Evolutionary conservation across 2,888 invertebrate species (phyloP).

Genomic region (Ischnura elegans): DNA sequence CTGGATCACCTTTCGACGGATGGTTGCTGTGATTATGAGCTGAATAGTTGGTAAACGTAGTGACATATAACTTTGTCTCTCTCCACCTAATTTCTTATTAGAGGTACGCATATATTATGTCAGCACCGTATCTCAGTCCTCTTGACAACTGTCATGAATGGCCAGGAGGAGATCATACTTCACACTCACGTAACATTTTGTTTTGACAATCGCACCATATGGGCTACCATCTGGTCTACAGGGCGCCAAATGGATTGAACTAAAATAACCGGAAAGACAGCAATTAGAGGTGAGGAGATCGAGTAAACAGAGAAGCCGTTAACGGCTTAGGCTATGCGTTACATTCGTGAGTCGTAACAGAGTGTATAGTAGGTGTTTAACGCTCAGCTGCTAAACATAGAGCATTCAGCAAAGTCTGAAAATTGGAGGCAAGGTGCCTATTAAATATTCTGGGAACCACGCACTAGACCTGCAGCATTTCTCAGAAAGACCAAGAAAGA

Average conservation of each 20-base stretch:
- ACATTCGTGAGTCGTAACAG: background rate
- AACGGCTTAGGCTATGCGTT: background rate
- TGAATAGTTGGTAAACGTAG: too few relatives aligned
- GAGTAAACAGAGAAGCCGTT: background rate
- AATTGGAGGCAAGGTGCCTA: background rate
- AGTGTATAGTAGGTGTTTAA: background rate
- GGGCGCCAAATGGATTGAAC: background rate
- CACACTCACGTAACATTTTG: background rate
- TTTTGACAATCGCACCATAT: background rate
- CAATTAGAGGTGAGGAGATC: background rate
- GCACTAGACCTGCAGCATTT: background rate
- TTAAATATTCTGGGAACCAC: background rate
- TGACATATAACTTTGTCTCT: too few relatives aligned
- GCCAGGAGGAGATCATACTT: background rate
- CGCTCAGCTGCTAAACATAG: background rate
- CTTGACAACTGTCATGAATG: background rate
- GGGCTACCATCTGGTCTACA: background rate
- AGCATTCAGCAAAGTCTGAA: background rate
- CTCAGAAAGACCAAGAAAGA: background rate
- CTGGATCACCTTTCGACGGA: too few relatives aligned
- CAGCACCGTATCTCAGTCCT: background rate
- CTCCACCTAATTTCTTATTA: background rate
- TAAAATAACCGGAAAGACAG: background rate
- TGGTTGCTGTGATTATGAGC: too few relatives aligned
- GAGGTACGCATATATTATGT: background rate